Evolutionary conservation across 2,888 invertebrate species (phyloP).

Genomic region (Eristalis pertinax): DNA sequence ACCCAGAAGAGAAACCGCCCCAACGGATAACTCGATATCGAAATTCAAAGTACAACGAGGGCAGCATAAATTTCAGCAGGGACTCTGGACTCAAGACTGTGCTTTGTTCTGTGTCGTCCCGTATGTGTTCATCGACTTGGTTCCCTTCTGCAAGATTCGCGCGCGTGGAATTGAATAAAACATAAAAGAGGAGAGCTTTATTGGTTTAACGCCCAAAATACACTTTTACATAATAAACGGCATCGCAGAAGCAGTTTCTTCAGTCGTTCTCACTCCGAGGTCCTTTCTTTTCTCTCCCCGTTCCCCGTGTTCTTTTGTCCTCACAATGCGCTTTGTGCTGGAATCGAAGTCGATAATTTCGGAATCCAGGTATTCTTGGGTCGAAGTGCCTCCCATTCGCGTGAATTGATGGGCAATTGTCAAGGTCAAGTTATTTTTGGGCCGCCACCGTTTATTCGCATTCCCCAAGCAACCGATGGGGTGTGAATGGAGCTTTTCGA

Average conservation of each 20-base stretch:
- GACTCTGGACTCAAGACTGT: constrained; percentile 7
- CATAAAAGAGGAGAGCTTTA: constrained; percentile 50
- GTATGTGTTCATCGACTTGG: not conserved
- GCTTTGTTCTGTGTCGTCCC: not conserved
- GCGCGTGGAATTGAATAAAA: constrained; percentile 60
- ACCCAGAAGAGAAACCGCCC: constrained; percentile 12
- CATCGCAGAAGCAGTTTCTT: constrained; percentile 43
- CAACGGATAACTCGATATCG: constrained; percentile 63
- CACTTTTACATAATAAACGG: constrained; percentile 45
- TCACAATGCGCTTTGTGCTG: not conserved
- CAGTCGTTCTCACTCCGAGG: not conserved
- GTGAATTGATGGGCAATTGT: constrained; percentile 13
- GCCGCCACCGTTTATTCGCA: not conserved
- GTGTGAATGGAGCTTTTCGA: not conserved
- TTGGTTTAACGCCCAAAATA: constrained; percentile 63
- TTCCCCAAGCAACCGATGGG: not conserved
- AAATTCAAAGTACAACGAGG: constrained; percentile 51
- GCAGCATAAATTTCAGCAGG: constrained; percentile 37
- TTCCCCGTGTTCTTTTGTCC: not conserved
- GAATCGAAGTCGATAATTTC: not conserved
- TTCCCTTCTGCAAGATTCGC: constrained; percentile 16
- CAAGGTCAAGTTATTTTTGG: constrained; percentile 61
- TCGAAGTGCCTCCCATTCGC: not conserved
- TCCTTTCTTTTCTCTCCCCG: not conserved
- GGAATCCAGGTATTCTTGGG: not conserved